Evolutionary conservation across 2,113 vertebrate genomes (phyloP), one percentile per base, ranked within the genome.

Genomic region (Hemichromis elongatus): DNA sequence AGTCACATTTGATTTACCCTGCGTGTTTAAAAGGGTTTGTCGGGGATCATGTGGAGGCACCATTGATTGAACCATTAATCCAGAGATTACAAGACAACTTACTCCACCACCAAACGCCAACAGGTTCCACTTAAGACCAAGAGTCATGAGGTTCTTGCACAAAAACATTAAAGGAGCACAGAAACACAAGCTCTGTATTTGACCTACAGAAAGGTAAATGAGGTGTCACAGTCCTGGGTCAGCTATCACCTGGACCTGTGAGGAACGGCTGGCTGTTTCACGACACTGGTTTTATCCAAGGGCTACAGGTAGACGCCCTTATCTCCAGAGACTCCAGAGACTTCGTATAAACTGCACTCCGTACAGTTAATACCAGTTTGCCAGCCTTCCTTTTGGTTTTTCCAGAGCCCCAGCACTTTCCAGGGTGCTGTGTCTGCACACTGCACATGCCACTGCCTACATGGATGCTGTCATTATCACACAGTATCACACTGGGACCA

Each of bases 1-100:
- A 0, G 16, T 59, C 28, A 37, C 33, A 40, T 66, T n/a, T 21
- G 1, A 21, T 8, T 21, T 66, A 21, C 35, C 19, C 6, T 13
- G 19, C 6, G 21, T 40, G 61, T 66, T n/a, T 66, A 37, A 66
- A 40, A 37, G 37, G 19, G 59, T 37, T 3, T 66, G 33, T 40
- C 14, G 4, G 61, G 61, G 33, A 66, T 14, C 61, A 66, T 40
- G 6, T 66, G 35, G 7, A 0, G 0, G 35, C 11, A 9, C 19
- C 33, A 40, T 33, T 21, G 35, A 21, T 40, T 66, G 61, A 40
- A 6, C 35, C 19, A 66, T 40, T 66, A 66, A 66, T 66, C 33
- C 33, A 66, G 11, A 33, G 1, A 66, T 66, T 37, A 66, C 1
- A 2, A 66, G 61, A 66, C 61, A 66, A 40, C 0, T 4, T 66